A percentile compares a stretch with the other conserved stretches of the same genome.
Conservation (phyloP, 1,140 invertebrate species). For the Heliconius hewitsoni region DNA sequence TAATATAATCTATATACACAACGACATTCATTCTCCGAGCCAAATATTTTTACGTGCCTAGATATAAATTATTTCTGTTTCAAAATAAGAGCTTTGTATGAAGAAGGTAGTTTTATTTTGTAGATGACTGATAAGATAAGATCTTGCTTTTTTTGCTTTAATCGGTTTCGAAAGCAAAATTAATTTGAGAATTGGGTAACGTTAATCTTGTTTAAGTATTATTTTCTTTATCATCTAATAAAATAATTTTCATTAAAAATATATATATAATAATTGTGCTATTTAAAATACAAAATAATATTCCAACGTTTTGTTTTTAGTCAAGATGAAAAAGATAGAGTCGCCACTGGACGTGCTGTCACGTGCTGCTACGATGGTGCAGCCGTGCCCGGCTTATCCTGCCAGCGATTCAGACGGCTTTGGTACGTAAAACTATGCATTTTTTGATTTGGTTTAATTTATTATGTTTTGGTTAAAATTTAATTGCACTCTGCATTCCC, state of each 20-base stretch:
- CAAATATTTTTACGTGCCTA: constrained; percentile 69
- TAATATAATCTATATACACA: constrained; percentile 49
- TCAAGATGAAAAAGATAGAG: constrained; percentile 84
- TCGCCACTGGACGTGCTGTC: constrained; percentile 93
- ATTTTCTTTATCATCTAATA: too few species aligned
- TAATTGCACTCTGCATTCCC: neutral
- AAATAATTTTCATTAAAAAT: too few species aligned
- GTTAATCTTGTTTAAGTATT: neutral
- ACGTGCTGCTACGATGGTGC: constrained; percentile 94
- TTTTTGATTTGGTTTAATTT: neutral
- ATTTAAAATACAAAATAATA: neutral
- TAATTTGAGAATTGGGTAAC: neutral
- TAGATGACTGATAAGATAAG: constrained; percentile 8
- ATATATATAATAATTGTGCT: too few species aligned
- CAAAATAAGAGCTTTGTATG: constrained; percentile 15
- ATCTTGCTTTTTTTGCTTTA: neutral
- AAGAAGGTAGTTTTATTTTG: constrained; percentile 1
- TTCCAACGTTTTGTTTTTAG: constrained; percentile 33
- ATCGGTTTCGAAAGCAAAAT: neutral
- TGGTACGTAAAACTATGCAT: constrained; percentile 53
- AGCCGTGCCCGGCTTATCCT: constrained; percentile 82
- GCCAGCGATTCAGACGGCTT: constrained; percentile 74
- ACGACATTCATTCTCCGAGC: constrained; percentile 59
- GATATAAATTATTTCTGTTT: constrained; percentile 53
- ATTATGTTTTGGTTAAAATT: neutral